Evolutionary conservation across 2,888 invertebrate genomes (phyloP), one percentile per base, ranked within the genome.

Genomic region (Phortica okadai): DNA sequence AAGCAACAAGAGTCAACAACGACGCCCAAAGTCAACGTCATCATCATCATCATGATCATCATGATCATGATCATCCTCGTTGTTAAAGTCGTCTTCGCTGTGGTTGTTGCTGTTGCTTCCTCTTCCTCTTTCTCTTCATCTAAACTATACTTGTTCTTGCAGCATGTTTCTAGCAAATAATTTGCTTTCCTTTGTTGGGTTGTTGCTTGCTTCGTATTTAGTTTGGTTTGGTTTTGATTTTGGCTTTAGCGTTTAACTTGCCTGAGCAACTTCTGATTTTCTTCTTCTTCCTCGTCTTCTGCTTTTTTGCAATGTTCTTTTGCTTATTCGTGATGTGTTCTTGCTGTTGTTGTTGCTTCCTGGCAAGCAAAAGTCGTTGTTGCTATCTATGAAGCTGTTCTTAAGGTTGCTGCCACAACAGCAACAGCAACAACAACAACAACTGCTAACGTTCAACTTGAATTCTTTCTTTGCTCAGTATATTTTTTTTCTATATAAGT

Each of bases 21-120:
- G 79, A 83, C 83, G 83, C 87, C 83, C 83, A 87, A 85, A 85
- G 81, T 82, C 86, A 85, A 82, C 85, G 81, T 21, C 50, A 80
- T 80, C 79, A 76, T 75, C 80, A 80, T 64, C 45, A 58, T 74
- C 73, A 50, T 16, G 54, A n/a, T 16, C 58, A 41, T n/a, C 25
- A 14, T 33, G 14, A 6, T 8, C 56, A 54, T 56, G 44, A 16
- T 33, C 54, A 41, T 25, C 14, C 56, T 6, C 6, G n/a, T 45
- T 16, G 70, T 50, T 50, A 2, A 50, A 72, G 56, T 41, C 56
- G 45, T 69, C 45, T 6, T 45, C 10, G 50, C 7, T 50, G 69
- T 69, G 44, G 21, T 16, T 45, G 45, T 69, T 21, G 10, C 41
- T 50, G 69, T 11, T 25, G 44, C 41, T 16, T 69, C 21, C 6